A percentile compares a stretch with the other conserved stretches of the same genome.
Conservation (phyloP, 2,113 vertebrate species). For the Apus apus region DNA sequence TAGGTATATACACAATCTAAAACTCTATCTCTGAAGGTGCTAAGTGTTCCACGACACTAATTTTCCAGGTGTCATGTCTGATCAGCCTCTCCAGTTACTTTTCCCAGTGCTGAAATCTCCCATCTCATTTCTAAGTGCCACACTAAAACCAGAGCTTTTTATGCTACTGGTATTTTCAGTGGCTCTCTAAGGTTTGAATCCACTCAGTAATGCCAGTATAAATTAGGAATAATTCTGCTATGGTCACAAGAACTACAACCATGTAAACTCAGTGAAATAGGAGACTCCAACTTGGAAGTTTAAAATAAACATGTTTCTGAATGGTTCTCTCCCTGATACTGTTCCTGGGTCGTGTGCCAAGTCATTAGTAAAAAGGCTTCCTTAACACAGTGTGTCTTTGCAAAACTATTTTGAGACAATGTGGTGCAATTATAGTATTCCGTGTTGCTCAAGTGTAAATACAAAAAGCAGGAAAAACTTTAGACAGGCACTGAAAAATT, state of each 20-base stretch:
- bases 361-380: neutral
- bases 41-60: neutral
- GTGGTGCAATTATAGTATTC: neutral
- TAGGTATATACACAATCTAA: neutral
- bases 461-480: neutral
- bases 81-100: slow-evolving; percentile 19
- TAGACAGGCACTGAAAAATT: neutral
- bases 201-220: neutral
- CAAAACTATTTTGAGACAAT: neutral
- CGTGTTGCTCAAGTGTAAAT: neutral
- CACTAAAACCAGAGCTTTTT: slow-evolving; percentile 10
- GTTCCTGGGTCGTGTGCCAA: slow-evolving; percentile 1
- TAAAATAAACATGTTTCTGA: slow-evolving; percentile 21
- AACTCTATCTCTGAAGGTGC: neutral
- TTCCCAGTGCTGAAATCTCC: neutral
- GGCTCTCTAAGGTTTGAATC: neutral
- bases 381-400: neutral
- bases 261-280: neutral
- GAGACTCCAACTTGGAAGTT: slow-evolving; percentile 11
- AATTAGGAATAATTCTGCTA: neutral
- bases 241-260: neutral
- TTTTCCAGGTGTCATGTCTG: slow-evolving; percentile 16
- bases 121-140: slow-evolving; percentile 9
- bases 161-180: neutral
- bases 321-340: neutral